These are phyloP conservation scores for Atta texana DNA, from an alignment of 1,140 invertebrate species.

Conservation along the genomic window DNA sequence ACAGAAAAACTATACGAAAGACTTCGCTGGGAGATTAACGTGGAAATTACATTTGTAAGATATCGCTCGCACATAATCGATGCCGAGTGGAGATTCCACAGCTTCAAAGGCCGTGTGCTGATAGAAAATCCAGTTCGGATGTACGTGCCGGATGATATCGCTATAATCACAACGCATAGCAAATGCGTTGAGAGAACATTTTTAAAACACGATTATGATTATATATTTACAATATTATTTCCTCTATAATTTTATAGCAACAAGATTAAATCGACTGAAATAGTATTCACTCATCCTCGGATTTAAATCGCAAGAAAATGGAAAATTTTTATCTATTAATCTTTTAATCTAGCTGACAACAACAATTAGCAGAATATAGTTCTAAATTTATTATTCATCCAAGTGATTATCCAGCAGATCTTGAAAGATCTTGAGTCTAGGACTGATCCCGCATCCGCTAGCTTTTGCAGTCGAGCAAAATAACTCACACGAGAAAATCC, in stretches of 20 bases:
- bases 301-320: neutral
- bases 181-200: conserved; percentile 8
- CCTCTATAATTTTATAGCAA: neutral
- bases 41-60: conserved; percentile 54
- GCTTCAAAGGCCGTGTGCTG: conserved; percentile 77
- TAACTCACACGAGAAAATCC: conserved; percentile 30
- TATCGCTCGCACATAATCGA: conserved; percentile 78
- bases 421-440: conserved; percentile 3
- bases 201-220: neutral
- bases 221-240: conserved; percentile 14
- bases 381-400: conserved; percentile 27
- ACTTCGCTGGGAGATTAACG: conserved; percentile 50
- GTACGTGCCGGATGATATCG: conserved; percentile 64
- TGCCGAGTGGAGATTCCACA: conserved; percentile 69
- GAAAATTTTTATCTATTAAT: neutral
- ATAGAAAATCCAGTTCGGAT: conserved; percentile 73
- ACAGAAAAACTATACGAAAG: neutral
- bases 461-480: conserved; percentile 15
- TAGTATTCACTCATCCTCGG: neutral
- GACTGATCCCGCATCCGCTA: neutral
- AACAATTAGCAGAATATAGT: neutral
- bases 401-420: neutral
- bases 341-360: neutral
- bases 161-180: conserved; percentile 18
- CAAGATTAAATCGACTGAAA: neutral